phyloP scores from a whole-genome alignment of 1,140 invertebrate genomes.

The Lepidurus arcticus region DNA sequence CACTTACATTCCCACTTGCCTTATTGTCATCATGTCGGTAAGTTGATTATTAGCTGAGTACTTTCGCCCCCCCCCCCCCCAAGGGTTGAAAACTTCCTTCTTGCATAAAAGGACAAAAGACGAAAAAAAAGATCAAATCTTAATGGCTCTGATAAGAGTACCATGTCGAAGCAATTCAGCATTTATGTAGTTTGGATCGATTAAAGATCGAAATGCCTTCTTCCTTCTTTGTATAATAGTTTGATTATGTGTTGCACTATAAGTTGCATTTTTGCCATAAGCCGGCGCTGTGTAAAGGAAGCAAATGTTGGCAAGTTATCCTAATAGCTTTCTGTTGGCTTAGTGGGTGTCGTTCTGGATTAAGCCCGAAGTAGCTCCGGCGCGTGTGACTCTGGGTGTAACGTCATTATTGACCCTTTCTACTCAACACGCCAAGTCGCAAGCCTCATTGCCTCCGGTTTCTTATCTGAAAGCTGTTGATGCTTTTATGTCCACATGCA shows the following conservation, averaged over 20 bases:
- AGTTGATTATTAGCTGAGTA: not conserved
- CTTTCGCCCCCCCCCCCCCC: too few relatives aligned
- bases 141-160: too few relatives aligned
- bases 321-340: conserved; percentile 37
- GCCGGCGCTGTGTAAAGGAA: not conserved
- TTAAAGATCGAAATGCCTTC: not conserved
- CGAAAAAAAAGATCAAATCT: too few relatives aligned
- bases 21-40: conserved; percentile 78
- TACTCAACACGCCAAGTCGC: conserved; percentile 85
- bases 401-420: conserved; percentile 82
- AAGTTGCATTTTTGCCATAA: not conserved
- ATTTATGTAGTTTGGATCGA: not conserved
- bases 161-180: too few relatives aligned
- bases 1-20: conserved; percentile 78
- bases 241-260: not conserved
- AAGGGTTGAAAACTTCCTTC: too few relatives aligned
- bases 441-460: conserved; percentile 78
- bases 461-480: conserved; percentile 85
- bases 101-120: too few relatives aligned
- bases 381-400: conserved; percentile 80
- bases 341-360: conserved; percentile 46
- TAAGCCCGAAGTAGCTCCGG: conserved; percentile 79
- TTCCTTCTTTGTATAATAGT: not conserved
- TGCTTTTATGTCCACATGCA: conserved; percentile 86
- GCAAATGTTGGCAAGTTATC: not conserved